These are phyloP conservation scores for Drosophila bocqueti DNA, from an alignment of 1,140 invertebrate species.

Conservation along the genomic window DNA sequence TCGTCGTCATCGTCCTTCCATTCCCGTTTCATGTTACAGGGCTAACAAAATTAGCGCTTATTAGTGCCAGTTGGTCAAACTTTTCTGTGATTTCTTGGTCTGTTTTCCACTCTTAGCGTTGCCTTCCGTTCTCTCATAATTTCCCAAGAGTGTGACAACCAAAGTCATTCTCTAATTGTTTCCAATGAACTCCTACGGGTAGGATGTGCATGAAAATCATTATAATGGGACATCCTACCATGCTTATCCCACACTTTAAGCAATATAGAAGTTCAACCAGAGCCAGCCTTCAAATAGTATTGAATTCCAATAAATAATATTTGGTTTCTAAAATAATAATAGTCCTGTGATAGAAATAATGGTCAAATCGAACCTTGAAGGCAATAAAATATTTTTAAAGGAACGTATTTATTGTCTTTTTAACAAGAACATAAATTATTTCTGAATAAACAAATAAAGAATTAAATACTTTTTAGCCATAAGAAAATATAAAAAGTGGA, in stretches of 20 bases:
- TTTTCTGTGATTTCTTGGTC: conserved; percentile 50
- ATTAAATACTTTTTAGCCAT: too few relatives aligned
- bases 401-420: too few relatives aligned
- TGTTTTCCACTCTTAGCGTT: conserved; percentile 23
- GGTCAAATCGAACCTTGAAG: too few relatives aligned
- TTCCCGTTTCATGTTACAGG: conserved; percentile 34
- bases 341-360: too few relatives aligned
- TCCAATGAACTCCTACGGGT: conserved; percentile 66
- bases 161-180: conserved; percentile 70
- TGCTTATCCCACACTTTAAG: background rate
- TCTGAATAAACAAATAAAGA: too few relatives aligned
- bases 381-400: too few relatives aligned
- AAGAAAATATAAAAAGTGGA: too few relatives aligned
- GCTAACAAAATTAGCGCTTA: conserved; percentile 81
- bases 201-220: conserved; percentile 55
- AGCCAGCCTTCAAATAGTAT: background rate
- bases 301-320: too few relatives aligned
- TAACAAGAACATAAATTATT: too few relatives aligned
- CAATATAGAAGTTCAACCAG: background rate
- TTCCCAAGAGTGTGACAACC: conserved; percentile 58
- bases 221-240: background rate
- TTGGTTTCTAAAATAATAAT: too few relatives aligned
- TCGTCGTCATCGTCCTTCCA: background rate
- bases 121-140: conserved; percentile 56
- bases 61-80: conserved; percentile 81